These are phyloP conservation scores for Nycticryphes semicollaris DNA, from an alignment of 2,113 vertebrate species.

Conservation along the genomic window DNA sequence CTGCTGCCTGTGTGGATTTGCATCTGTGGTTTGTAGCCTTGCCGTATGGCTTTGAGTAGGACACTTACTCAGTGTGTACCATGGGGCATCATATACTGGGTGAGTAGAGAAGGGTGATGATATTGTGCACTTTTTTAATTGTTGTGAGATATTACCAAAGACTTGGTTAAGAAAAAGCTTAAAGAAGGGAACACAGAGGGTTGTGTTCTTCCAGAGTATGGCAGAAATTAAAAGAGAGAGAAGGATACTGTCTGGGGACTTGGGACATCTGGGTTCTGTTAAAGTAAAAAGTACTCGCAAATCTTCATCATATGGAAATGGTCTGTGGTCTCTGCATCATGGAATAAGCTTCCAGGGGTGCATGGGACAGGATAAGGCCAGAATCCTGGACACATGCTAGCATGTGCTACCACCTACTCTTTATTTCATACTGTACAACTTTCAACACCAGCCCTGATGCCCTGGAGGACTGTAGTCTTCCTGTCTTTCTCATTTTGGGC, in stretches of 20 bases:
- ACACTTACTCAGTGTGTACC: rapidly evolving
- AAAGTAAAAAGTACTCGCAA: neutral
- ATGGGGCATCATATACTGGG: neutral
- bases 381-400: neutral
- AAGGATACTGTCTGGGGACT: neutral
- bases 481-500: neutral
- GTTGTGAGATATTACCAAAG: neutral
- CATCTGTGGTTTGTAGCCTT: neutral
- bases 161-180: neutral
- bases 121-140: neutral
- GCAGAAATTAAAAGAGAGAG: neutral
- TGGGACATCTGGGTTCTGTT: neutral
- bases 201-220: neutral
- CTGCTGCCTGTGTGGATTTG: neutral
- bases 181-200: neutral
- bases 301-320: neutral
- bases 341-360: neutral
- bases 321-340: neutral
- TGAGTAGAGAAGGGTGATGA: neutral
- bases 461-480: neutral
- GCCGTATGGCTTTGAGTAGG: neutral
- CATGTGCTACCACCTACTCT: neutral
- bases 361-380: neutral
- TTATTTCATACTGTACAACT: neutral
- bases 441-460: neutral